Base-by-base conservation (phyloP, 2,888 invertebrate genomes). In the Crematogaster levior region DNA sequence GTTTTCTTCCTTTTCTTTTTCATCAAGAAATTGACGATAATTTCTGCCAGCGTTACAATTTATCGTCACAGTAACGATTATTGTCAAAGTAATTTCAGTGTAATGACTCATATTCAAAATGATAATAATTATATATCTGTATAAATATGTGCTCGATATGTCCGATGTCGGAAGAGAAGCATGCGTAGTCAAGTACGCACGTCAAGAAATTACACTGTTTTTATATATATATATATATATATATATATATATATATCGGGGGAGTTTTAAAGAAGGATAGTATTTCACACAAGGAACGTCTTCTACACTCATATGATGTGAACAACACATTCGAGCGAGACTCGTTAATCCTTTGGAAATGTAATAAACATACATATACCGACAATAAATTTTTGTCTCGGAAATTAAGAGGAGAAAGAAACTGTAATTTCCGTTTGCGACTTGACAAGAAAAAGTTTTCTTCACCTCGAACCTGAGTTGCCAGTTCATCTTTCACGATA, bases 61-160 rank as follows among this genome's bases (percentile, higher is more conserved):
- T 84, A 84, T 70, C 75, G 10, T 30, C 21, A 43, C 27, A n/a
- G n/a, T 51, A 66, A 34, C 66, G 61, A 40, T 60, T 56, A 70
- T 61, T 82, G 12, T 15, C 43, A 1, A n/a, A n/a, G 24, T 58
- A 48, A 24, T 56, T 43, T 15, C 12, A 34, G n/a, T 24, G 10
- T 82, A 82, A 80, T 53, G 53, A 70, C 43, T 24, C 15, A 40
- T 24, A 40, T 81, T 80, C 27, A 72, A 73, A 48, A 70, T 40
- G 65, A 72, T 81, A 83, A 72, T 83, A 80, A 72, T 15, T 40
- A 30, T 34, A 34, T 34, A 34, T 48, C 24, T 48, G 5, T 43
- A 63, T 58, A 34, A 48, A 72, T 73, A 61, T 30, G 56, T 12
- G 24, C n/a, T 74, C 60, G 30, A 30, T 60, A 21, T 43, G 30